These are phyloP conservation scores for Brachionus asplanchnoidis DNA, from an alignment of 1,140 invertebrate genomes.

Conservation along the genomic window DNA sequence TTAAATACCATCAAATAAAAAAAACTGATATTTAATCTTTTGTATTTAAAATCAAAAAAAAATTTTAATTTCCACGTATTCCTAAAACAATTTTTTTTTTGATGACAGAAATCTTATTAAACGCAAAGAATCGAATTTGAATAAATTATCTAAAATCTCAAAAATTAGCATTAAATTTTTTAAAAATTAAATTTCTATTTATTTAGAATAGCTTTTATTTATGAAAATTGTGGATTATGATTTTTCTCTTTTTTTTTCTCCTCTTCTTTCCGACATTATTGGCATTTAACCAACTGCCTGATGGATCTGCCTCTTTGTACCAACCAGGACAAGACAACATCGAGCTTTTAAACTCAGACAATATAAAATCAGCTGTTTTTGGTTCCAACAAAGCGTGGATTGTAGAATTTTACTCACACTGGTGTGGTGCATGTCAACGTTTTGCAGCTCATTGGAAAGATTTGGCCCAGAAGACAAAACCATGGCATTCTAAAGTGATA, in stretches of 20 bases:
- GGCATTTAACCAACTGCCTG: neutral
- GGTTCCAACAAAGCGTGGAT: slow-evolving; percentile 48
- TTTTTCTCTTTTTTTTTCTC: neutral
- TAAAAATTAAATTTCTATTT: neutral
- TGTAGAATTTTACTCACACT: slow-evolving; percentile 55
- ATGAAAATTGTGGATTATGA: neutral
- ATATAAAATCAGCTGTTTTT: slow-evolving; percentile 44
- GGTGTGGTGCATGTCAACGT: slow-evolving; percentile 55
- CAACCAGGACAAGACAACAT: neutral
- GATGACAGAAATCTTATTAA: neutral
- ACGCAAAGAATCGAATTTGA: neutral
- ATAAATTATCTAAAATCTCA: neutral
- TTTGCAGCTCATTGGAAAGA: slow-evolving; percentile 45
- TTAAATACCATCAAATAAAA: too few relatives aligned
- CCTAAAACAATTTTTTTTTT: neutral
- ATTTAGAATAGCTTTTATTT: neutral
- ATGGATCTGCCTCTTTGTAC: neutral
- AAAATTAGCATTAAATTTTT: neutral
- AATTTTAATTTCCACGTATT: neutral
- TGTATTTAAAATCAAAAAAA: too few relatives aligned
- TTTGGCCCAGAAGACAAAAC: neutral
- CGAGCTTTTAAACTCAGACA: neutral
- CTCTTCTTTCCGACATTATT: neutral
- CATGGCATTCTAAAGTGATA: slow-evolving; percentile 44
- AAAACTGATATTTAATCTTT: too few relatives aligned